Evolutionary conservation across 2,113 vertebrate species (phyloP).

Genomic region (crab-eating macaque (Macaca fascicularis)): T2T-MFA8v1.1 NC_088395.1:144629501-144630000

Average conservation of each 20-base stretch:
- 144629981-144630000: background rate
- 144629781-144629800: constrained; percentile 48
- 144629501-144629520: constrained; percentile 41
- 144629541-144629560: constrained; percentile 35
- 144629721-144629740: constrained; percentile 46
- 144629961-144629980: background rate
- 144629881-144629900: background rate
- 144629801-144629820: constrained; percentile 36
- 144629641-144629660: constrained; percentile 46
- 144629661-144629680: constrained; percentile 43
- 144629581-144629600: constrained; percentile 50
- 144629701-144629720: constrained; percentile 47
- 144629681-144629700: constrained; percentile 51
- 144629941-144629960: background rate
- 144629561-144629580: constrained; percentile 60
- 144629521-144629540: constrained; percentile 55
- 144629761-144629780: constrained; percentile 57
- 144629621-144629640: constrained; percentile 26
- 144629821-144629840: constrained; percentile 22
- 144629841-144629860: background rate
- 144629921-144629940: background rate
- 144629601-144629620: constrained; percentile 42
- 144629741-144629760: constrained; percentile 33
- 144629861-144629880: background rate
- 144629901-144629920: background rate